Evolutionary conservation across 1,140 invertebrate species (phyloP).

Genomic region (Musca vetustissima): DNA sequence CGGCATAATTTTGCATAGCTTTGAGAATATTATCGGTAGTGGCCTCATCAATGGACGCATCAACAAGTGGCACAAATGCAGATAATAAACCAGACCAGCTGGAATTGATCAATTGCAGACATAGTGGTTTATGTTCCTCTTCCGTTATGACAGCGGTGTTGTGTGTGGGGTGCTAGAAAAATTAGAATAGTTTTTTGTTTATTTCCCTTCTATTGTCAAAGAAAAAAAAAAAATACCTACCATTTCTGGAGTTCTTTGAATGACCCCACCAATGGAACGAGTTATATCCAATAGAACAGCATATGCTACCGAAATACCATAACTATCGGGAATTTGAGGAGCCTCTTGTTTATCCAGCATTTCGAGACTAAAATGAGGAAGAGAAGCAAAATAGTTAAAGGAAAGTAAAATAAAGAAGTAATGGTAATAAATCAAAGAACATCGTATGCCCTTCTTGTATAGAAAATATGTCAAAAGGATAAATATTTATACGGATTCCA

Average conservation of each 20-base stretch:
- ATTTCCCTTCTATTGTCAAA: too few relatives aligned
- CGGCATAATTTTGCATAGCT: conserved; percentile 84
- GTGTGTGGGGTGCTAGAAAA: conserved; percentile 40
- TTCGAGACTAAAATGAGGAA: conserved; percentile 73
- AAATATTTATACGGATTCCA: too few relatives aligned
- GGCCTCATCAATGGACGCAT: conserved; percentile 93
- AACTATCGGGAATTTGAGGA: conserved; percentile 90
- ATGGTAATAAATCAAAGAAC: too few relatives aligned
- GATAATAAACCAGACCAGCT: conserved; percentile 94
- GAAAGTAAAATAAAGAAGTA: too few relatives aligned
- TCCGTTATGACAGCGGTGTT: conserved; percentile 58
- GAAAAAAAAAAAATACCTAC: conserved; percentile 18
- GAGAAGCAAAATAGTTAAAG: not conserved
- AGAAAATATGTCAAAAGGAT: too few relatives aligned
- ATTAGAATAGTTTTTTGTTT: not conserved
- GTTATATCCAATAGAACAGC: conserved; percentile 88
- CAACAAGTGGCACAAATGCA: conserved; percentile 86
- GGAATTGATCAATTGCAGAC: conserved; percentile 84
- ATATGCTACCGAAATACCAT: conserved; percentile 93
- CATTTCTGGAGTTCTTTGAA: conserved; percentile 46
- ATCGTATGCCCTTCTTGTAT: too few relatives aligned
- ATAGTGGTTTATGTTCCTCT: conserved; percentile 61
- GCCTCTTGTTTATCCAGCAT: conserved; percentile 93
- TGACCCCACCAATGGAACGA: conserved; percentile 65
- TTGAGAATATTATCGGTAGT: conserved; percentile 87